Evolutionary conservation across 2,797 vertebrate genomes (phyloP), one percentile per base, ranked within the genome.

Genomic region (Coendou prehensilis): DNA sequence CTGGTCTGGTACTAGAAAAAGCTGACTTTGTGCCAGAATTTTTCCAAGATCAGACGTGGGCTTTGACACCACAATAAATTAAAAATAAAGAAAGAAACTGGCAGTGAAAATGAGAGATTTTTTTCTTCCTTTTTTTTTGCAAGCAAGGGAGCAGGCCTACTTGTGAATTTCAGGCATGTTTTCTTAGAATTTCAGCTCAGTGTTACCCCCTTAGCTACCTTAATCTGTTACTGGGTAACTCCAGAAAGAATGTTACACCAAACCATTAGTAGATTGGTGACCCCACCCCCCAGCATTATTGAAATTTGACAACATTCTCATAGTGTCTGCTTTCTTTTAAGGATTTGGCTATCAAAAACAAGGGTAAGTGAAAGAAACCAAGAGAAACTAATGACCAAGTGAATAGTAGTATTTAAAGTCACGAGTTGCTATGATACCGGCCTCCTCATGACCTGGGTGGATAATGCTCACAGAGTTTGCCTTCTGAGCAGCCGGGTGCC

Each of bases 21-120:
- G 96, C 96, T 94, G 97, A 81, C 82, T 86, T 95, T 97, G 85
- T 97, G 97, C 97, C 97, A 96, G 87, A 96, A 56, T 84, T 97
- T 97, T 98, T 98, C 97, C 94, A 98, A 98, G 95, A 95, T 95
- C 97, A 98, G 98, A 98, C 96, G 98, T 98, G 95, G 95, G 50
- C 97, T 97, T 98, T 98, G 98, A 98, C 96, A 97, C 96, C 79
- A 63, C 83, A 82, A 96, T 98, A 97, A 98, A 95, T 94, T 97
- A 96, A 90, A 96, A 93, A 97, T 91, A 94, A 95, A 97, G 78
- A 96, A 97, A 97, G 90, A 96, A 98, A 93, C 54, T 96, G 93
- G 92, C 84, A 95, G 26, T 91, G 80, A 94, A 95, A 47, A n/a
- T 67, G 95, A 94, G 56, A 84, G 94, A 82, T 95, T 64, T 79